These are phyloP conservation scores for Rotaria magnacalcarata DNA, from an alignment of 2,888 invertebrate genomes.

Conservation along the genomic window DNA sequence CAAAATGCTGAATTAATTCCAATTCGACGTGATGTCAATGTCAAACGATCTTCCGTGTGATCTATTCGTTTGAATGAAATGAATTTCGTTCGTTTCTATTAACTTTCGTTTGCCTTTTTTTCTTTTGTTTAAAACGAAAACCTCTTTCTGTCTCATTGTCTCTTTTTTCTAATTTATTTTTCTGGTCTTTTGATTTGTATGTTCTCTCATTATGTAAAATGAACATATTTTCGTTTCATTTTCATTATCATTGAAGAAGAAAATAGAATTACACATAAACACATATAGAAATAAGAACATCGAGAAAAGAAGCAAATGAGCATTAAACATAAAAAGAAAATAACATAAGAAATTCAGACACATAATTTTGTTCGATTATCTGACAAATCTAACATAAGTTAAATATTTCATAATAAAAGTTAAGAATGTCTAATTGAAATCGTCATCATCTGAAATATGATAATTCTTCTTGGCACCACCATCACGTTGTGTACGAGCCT, in stretches of 20 bases:
- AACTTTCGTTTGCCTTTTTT: background rate
- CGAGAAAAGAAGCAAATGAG: background rate
- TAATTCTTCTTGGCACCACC: background rate
- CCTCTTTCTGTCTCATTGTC: background rate
- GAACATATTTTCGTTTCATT: background rate
- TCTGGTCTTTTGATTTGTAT: background rate
- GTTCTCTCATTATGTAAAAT: background rate
- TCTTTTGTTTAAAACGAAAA: background rate
- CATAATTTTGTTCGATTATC: background rate
- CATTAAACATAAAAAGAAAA: background rate
- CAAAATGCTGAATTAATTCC: background rate
- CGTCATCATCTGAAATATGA: constrained; percentile 2
- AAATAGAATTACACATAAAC: constrained; percentile 20
- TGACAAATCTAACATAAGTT: background rate
- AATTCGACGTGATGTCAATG: background rate
- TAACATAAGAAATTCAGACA: background rate
- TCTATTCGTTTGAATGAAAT: background rate
- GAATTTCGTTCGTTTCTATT: background rate
- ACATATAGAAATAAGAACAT: background rate
- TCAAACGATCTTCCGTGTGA: constrained; percentile 25
- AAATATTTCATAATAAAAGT: background rate
- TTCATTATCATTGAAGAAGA: background rate
- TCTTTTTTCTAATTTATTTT: background rate
- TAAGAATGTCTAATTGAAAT: constrained; percentile 1
- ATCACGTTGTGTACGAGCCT: constrained; percentile 30